These are phyloP conservation scores for Clanis bilineata DNA, from an alignment of 2,888 invertebrate species.

Conservation along the genomic window DNA sequence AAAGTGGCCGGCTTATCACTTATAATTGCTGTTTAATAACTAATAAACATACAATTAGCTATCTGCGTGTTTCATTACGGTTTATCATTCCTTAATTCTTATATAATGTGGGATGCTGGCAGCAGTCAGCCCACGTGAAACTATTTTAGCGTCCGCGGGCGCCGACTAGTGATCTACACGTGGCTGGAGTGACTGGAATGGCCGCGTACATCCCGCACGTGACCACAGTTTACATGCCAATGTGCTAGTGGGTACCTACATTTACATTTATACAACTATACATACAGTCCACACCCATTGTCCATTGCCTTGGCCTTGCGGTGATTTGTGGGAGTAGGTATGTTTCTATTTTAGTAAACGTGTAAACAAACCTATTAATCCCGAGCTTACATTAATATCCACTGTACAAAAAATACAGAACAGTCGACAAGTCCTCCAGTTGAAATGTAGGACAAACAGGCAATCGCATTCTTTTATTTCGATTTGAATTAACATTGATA, in stretches of 20 bases:
- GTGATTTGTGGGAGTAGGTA: neutral
- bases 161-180: constrained; percentile 7
- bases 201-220: neutral
- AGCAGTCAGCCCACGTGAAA: constrained; percentile 20
- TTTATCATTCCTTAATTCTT: constrained; percentile 20
- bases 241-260: neutral
- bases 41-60: constrained; percentile 49
- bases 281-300: neutral
- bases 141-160: constrained; percentile 21
- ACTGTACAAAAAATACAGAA: neutral
- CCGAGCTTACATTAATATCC: neutral
- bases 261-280: neutral
- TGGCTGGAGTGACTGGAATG: constrained; percentile 18
- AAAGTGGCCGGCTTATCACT: constrained; percentile 53
- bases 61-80: constrained; percentile 30
- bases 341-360: neutral
- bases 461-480: neutral
- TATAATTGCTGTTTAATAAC: constrained; percentile 72
- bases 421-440: neutral
- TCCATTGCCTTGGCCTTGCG: neutral
- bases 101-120: constrained; percentile 21
- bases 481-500: neutral
- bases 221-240: neutral
- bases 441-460: neutral
- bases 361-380: constrained; percentile 2